A percentile compares a stretch with the other conserved stretches of the same genome.
phyloP scores from a whole-genome alignment of 2,888 invertebrate genomes.

The Adineta ricciae region DNA sequence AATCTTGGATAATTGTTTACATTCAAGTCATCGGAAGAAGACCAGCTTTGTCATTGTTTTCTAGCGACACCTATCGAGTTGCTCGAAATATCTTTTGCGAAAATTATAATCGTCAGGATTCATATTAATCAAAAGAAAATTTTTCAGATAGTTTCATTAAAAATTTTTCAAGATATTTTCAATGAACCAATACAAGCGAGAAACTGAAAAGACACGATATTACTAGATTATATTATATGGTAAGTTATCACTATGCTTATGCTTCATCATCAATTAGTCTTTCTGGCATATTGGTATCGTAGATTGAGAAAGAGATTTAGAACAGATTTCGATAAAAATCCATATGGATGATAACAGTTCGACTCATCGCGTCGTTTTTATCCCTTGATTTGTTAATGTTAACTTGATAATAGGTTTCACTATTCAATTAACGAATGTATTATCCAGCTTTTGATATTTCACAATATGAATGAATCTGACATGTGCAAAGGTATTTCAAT shows the following conservation, averaged over 20 bases:
- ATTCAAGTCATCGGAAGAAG: too few relatives aligned
- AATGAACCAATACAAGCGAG: background rate
- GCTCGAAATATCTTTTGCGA: background rate
- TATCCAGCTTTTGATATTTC: too few relatives aligned
- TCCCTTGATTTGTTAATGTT: too few relatives aligned
- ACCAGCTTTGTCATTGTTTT: background rate
- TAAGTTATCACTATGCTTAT: background rate
- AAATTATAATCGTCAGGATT: background rate
- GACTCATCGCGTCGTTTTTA: too few relatives aligned
- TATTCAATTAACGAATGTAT: too few relatives aligned
- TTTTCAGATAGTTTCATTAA: background rate
- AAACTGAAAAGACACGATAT: background rate
- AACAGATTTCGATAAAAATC: background rate
- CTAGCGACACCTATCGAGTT: background rate
- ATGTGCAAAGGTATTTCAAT: too few relatives aligned
- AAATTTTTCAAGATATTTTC: background rate
- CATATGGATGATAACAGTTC: background rate
- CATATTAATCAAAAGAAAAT: background rate
- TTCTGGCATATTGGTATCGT: background rate
- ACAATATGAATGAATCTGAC: too few relatives aligned
- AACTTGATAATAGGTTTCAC: too few relatives aligned
- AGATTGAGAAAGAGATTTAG: background rate
- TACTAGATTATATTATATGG: background rate
- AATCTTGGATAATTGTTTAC: too few relatives aligned
- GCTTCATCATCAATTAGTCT: background rate